Percentiles rank a stretch among this genome's conserved stretches.
Evolutionary conservation across 2,888 invertebrate genomes (phyloP).

Genomic region (Dolichomitus sp.): DNA sequence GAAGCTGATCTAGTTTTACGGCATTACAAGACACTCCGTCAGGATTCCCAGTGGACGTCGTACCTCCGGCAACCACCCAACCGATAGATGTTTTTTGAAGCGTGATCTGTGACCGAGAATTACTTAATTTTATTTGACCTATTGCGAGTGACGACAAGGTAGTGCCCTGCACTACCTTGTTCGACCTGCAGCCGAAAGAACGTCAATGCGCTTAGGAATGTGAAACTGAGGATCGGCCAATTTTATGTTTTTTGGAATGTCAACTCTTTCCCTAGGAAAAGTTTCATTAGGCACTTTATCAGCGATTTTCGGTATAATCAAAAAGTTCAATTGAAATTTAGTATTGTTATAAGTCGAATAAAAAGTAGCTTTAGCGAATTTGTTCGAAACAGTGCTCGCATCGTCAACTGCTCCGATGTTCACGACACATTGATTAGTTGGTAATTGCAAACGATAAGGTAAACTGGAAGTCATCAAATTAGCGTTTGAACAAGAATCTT

Average conservation of each 20-base stretch:
- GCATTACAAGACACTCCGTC: conserved; percentile 7
- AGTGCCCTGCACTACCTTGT: too few relatives aligned
- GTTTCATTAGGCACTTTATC: conserved; percentile 39
- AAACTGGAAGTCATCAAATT: conserved; percentile 66
- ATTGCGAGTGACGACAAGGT: conserved; percentile 38
- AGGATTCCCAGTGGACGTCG: neutral
- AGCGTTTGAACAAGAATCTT: conserved; percentile 64
- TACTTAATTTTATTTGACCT: conserved; percentile 32
- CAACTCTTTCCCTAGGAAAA: conserved; percentile 14
- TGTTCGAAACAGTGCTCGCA: conserved; percentile 45
- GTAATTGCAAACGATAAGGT: conserved; percentile 47
- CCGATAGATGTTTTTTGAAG: conserved; percentile 53
- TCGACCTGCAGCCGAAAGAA: conserved; percentile 55
- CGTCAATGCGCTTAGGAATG: conserved; percentile 44
- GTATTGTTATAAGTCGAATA: conserved; percentile 34
- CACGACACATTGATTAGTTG: conserved; percentile 40
- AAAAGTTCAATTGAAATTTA: conserved; percentile 48
- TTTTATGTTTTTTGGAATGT: conserved; percentile 28
- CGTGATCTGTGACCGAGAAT: conserved; percentile 1
- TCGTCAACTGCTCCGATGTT: conserved; percentile 61
- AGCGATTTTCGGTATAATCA: conserved; percentile 58
- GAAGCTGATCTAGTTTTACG: conserved; percentile 5
- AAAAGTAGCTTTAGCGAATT: conserved; percentile 36
- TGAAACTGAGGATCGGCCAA: conserved; percentile 63
- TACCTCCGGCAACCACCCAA: conserved; percentile 45